Conservation (phyloP, 2,113 vertebrate species). For the Mirounga angustirostris region DNA sequence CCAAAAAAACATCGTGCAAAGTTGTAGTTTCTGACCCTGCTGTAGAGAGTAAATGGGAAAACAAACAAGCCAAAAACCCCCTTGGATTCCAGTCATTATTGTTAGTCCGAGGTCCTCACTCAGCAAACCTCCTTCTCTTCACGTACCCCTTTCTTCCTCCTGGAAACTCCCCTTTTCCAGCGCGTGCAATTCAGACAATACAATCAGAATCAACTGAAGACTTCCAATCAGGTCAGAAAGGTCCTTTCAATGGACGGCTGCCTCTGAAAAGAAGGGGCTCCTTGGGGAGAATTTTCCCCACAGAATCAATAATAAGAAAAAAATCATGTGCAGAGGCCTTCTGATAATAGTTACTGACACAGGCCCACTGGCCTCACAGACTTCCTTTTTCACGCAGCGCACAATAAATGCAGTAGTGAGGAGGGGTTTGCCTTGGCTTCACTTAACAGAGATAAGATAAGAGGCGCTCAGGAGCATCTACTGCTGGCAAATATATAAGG, state of each 20-base stretch:
- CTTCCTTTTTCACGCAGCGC: neutral
- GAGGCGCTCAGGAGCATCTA: neutral
- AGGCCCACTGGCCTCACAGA: neutral
- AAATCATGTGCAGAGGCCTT: neutral
- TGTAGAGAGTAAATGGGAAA: neutral
- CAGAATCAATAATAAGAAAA: neutral
- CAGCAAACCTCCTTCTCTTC: neutral
- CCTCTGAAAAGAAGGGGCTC: neutral
- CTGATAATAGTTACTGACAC: neutral
- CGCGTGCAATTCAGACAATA: too few relatives aligned
- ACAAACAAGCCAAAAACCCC: neutral
- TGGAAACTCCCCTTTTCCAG: neutral
- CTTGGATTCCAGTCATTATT: neutral
- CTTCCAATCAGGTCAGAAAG: neutral
- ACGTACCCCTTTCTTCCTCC: neutral
- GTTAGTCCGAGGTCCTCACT: neutral
- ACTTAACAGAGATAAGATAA: neutral
- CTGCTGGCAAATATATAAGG: neutral
- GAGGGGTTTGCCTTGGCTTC: neutral
- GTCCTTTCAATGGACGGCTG: neutral
- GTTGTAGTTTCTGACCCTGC: neutral
- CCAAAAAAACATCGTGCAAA: neutral
- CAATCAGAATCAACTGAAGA: neutral
- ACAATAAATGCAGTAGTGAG: too few relatives aligned
- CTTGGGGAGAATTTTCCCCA: neutral